Base-by-base conservation (phyloP, 2,797 vertebrate genomes). In the Poeciliopsis paucimaculata region DNA sequence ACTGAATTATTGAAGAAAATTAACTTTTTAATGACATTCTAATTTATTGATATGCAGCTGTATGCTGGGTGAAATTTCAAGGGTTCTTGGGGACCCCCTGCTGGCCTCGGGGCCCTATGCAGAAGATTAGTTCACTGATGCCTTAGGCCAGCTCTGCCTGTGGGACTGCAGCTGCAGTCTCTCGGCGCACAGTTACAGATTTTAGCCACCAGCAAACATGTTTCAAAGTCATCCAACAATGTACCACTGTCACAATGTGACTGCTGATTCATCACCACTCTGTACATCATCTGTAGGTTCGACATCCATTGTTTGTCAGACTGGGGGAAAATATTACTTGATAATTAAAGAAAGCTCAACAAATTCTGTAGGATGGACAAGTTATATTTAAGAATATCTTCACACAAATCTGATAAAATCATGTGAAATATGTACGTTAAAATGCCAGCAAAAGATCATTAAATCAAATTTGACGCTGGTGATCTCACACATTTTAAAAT, bases 181-280 rank as follows among this genome's bases (percentile, higher is more conserved):
- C 80, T 26, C 68, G 84, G 87, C 89, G 82, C 81, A 86, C 80
- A 73, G 60, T 84, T 78, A 79, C 89, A 90, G 89, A 91, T 93
- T 93, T 90, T 83, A 83, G 66, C 91, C 91, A 93, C 90, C 86
- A 80, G 84, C 85, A 91, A 91, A 91, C 82, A 92, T 73, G 81
- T 77, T 87, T 80, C 86, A 72, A 86, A 89, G 88, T 90, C 88
- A 88, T 86, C 78, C 80, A 84, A 84, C 82, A 84, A 78, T 45
- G 57, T 86, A 82, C 75, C 13, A 6, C 70, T n/a, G 78, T 49
- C 77, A 77, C 82, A 81, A 89, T 90, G 89, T 90, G 95, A 93
- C 92, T 95, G 95, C 95, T 95, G 94, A 94, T 94, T 96, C 95
- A 91, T 96, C 95, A 95, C 93, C 91, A 94, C 93, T 93, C 92